Conservation (phyloP, 2,113 vertebrate genomes). For the Megaceryle maxima region DNA sequence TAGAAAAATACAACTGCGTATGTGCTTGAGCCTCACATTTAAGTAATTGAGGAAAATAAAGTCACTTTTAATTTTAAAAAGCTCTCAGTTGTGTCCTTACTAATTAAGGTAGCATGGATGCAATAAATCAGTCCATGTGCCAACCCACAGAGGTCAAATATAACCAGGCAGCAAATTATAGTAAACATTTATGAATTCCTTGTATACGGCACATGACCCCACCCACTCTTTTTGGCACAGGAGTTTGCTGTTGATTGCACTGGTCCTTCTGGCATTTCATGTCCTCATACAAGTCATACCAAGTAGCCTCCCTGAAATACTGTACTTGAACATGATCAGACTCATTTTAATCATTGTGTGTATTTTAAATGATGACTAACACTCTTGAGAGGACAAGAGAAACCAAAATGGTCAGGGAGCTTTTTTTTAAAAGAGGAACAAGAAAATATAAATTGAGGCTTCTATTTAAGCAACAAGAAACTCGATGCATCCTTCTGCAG, state of each 20-base stretch:
- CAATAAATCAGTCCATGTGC: constrained; percentile 78
- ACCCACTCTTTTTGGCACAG: constrained; percentile 87
- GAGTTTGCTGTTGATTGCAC: constrained; percentile 81
- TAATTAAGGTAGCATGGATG: constrained; percentile 73
- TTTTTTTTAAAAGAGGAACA: constrained; percentile 11
- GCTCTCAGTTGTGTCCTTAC: constrained; percentile 57
- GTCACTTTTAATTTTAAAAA: constrained; percentile 63
- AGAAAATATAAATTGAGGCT: constrained; percentile 3
- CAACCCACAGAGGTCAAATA: constrained; percentile 89
- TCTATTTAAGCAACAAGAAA: constrained; percentile 27
- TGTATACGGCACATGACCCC: constrained; percentile 87
- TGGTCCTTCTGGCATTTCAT: constrained; percentile 78
- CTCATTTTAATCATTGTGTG: constrained; percentile 70
- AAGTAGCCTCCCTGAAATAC: constrained; percentile 68
- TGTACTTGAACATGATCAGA: constrained; percentile 76
- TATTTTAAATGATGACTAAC: constrained; percentile 69
- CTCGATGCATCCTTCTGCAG: background rate
- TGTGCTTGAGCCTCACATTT: constrained; percentile 18
- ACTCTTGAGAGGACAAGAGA: constrained; percentile 50
- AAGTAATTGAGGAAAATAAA: constrained; percentile 57
- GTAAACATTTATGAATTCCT: constrained; percentile 93
- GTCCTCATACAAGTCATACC: constrained; percentile 71
- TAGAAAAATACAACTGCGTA: background rate
- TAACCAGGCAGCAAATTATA: constrained; percentile 84
- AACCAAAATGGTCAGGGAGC: constrained; percentile 16